Conservation (phyloP, 2,113 vertebrate species). For the Engystomops pustulosus region DNA sequence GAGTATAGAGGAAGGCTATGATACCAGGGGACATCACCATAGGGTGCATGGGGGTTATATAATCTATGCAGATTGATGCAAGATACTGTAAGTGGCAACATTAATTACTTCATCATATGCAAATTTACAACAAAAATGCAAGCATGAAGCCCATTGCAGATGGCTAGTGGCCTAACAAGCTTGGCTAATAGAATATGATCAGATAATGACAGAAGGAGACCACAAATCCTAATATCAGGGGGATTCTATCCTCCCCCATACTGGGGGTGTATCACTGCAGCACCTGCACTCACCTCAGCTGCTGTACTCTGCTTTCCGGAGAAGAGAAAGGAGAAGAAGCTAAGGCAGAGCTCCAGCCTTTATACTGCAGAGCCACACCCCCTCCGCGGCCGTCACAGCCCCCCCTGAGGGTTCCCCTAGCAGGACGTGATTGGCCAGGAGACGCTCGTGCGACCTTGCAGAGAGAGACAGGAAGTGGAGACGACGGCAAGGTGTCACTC, state of each 20-base stretch:
- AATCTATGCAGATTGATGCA: too few relatives aligned
- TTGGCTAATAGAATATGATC: too few relatives aligned
- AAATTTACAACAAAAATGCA: too few relatives aligned
- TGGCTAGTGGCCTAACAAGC: too few relatives aligned
- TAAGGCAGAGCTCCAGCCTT: neutral
- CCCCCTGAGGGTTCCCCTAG: neutral
- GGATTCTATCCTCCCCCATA: too few relatives aligned
- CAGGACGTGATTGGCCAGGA: slow-evolving; percentile 7
- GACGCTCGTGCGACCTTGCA: slow-evolving; percentile 34
- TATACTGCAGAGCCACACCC: slow-evolving; percentile 19
- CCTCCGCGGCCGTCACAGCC: neutral
- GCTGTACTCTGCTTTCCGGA: neutral
- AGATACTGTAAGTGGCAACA: too few relatives aligned
- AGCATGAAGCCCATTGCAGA: too few relatives aligned
- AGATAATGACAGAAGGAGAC: too few relatives aligned
- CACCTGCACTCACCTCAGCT: slow-evolving; percentile 24
- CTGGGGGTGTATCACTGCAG: neutral
- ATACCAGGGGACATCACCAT: too few relatives aligned
- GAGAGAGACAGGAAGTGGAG: neutral
- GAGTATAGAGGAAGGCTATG: neutral
- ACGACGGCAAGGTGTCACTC: neutral
- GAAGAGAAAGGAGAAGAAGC: neutral
- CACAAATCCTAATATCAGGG: too few relatives aligned
- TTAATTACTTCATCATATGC: too few relatives aligned
- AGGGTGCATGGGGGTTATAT: too few relatives aligned